phyloP scores from a whole-genome alignment of 2,888 invertebrate genomes.

The Sarcophaga subvicina region DNA sequence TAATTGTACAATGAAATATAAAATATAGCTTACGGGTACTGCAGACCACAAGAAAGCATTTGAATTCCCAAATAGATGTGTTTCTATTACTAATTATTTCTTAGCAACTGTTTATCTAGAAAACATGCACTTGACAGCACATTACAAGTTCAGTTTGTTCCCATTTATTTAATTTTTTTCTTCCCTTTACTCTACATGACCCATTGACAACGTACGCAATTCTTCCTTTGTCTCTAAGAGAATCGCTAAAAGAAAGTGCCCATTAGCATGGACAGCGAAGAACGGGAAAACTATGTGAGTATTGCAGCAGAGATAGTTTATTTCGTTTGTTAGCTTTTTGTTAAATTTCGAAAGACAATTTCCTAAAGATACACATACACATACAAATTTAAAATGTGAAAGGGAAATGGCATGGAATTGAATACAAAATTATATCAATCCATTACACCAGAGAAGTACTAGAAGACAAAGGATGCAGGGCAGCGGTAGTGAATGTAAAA shows the following conservation, averaged over 20 bases:
- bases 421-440: too few species aligned
- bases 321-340: conserved; percentile 27
- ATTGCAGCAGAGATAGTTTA: conserved; percentile 9
- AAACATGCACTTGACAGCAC: conserved; percentile 55
- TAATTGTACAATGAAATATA: too few species aligned
- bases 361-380: not conserved
- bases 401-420: too few species aligned
- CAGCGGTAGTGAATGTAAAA: conserved; percentile 7
- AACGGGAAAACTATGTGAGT: too few species aligned
- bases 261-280: not conserved
- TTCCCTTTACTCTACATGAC: conserved; percentile 2
- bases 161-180: not conserved
- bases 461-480: not conserved
- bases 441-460: not conserved
- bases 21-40: too few species aligned
- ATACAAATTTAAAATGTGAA: too few species aligned
- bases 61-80: too few species aligned
- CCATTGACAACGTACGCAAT: not conserved
- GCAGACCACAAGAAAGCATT: too few species aligned
- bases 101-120: too few species aligned
- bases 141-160: conserved; percentile 45
- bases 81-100: too few species aligned
- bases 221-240: not conserved
- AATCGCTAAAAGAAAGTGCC: not conserved
- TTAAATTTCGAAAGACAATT: not conserved